A percentile compares a stretch with the other conserved stretches of the same genome.
These are phyloP conservation scores for Sus cebifrons DNA, from an alignment of 2,797 vertebrate species.

Conservation along the genomic window DNA sequence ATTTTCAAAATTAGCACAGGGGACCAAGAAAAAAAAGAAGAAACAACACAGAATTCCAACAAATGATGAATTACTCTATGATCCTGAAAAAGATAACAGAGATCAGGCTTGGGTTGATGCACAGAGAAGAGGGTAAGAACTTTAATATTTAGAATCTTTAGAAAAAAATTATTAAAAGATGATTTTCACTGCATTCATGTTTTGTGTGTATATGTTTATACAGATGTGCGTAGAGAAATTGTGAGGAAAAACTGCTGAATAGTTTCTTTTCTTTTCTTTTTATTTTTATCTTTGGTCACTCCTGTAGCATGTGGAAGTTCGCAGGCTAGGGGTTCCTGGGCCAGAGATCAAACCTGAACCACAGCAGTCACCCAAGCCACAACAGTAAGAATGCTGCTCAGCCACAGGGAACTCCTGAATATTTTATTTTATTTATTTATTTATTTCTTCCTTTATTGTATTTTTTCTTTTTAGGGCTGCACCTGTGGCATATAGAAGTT, in stretches of 20 bases:
- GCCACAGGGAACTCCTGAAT: too few species aligned
- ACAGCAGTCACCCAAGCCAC: too few species aligned
- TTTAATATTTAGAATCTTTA: conserved; percentile 70
- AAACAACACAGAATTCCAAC: conserved; percentile 92
- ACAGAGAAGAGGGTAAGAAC: conserved; percentile 92
- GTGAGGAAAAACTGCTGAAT: conserved; percentile 47
- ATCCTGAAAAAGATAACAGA: conserved; percentile 96
- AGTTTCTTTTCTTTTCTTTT: conserved; percentile 53
- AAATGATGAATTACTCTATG: conserved; percentile 97
- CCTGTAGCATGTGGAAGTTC: too few species aligned
- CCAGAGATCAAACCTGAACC: too few species aligned
- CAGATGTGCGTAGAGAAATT: background rate
- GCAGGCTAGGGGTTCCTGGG: too few species aligned
- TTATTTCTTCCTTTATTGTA: too few species aligned
- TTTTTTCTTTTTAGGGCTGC: too few species aligned
- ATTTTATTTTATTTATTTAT: too few species aligned
- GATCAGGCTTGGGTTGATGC: conserved; percentile 98
- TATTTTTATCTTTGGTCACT: too few species aligned
- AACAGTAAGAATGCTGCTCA: too few species aligned
- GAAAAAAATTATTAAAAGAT: background rate
- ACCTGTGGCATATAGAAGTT: too few species aligned
- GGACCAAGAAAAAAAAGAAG: conserved; percentile 88
- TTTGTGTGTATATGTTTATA: conserved; percentile 25
- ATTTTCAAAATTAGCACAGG: conserved; percentile 89
- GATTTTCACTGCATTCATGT: background rate